Conservation (phyloP, 2,888 invertebrate species). For the Cosmopolites sordidus region DNA sequence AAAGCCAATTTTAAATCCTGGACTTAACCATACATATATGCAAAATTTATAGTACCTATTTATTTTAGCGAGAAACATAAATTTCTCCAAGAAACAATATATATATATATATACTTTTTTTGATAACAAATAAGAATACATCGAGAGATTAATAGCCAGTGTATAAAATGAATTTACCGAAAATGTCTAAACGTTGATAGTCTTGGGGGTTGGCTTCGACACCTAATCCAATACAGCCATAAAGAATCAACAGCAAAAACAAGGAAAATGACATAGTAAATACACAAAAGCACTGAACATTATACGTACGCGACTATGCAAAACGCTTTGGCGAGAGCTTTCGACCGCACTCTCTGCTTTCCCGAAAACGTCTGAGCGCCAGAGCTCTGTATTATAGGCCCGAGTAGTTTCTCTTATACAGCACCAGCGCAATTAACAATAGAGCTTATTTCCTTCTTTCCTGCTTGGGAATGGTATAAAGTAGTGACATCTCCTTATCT, state of each 20-base stretch:
- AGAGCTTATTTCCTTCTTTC: slow-evolving; percentile 15
- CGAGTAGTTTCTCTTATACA: slow-evolving; percentile 23
- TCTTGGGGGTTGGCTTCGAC: slow-evolving; percentile 16
- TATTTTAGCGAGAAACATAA: background rate
- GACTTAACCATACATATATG: slow-evolving; percentile 17
- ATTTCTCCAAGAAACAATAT: no score
- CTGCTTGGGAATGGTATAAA: slow-evolving; percentile 11
- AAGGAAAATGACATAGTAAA: slow-evolving; percentile 23
- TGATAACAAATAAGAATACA: no score
- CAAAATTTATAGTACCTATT: slow-evolving; percentile 10
- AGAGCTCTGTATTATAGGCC: slow-evolving; percentile 19
- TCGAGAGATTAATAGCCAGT: no score
- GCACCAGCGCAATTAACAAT: slow-evolving; percentile 25
- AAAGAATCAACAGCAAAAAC: slow-evolving; percentile 11
- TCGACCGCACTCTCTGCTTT: slow-evolving; percentile 14
- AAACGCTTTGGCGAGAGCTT: slow-evolving; percentile 5
- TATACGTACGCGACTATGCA: slow-evolving; percentile 19
- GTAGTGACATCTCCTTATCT: slow-evolving; percentile 13
- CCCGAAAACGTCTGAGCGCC: slow-evolving; percentile 20
- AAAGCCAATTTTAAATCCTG: slow-evolving; percentile 18
- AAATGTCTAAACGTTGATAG: slow-evolving; percentile 21
- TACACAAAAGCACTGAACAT: slow-evolving; percentile 21
- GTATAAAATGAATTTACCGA: slow-evolving; percentile 15
- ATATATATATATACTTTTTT: background rate
- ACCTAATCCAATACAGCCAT: slow-evolving; percentile 9